Evolutionary conservation across 1,140 invertebrate species (phyloP).

Genomic region (Euura saliciscinereae): DNA sequence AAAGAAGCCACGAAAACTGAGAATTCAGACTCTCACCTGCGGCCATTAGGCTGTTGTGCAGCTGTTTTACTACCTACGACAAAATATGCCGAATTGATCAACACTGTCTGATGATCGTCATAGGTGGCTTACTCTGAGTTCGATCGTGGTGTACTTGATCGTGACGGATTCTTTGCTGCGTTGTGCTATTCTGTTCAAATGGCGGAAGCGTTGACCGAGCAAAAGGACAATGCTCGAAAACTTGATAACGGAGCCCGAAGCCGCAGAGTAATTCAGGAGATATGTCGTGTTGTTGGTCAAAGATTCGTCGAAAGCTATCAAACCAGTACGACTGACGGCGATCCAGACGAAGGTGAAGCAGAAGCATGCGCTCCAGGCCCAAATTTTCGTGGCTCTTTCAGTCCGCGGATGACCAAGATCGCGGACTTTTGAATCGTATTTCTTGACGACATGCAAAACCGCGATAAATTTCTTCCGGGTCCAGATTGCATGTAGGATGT

Average conservation of each 20-base stretch:
- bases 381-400: constrained; percentile 30
- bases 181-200: constrained; percentile 37
- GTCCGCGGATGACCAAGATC: constrained; percentile 38
- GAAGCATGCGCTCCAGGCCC: constrained; percentile 32
- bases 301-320: constrained; percentile 39
- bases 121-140: not conserved
- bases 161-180: constrained; percentile 23
- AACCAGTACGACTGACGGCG: constrained; percentile 38
- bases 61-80: constrained; percentile 23
- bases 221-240: constrained; percentile 37
- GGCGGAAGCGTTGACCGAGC: constrained; percentile 45
- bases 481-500: constrained; percentile 22
- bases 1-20: constrained; percentile 39
- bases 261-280: constrained; percentile 41
- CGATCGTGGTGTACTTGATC: not conserved
- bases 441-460: constrained; percentile 46
- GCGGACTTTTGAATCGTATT: constrained; percentile 40
- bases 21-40: constrained; percentile 36
- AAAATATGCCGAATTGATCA: not conserved
- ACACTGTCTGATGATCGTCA: not conserved
- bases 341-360: constrained; percentile 34
- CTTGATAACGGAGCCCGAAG: constrained; percentile 37
- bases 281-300: constrained; percentile 43
- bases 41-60: constrained; percentile 43
- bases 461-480: constrained; percentile 29